A percentile compares a stretch with the other conserved stretches of the same genome.
Evolutionary conservation across 2,113 vertebrate species (phyloP).

Genomic region (Uria aalge): DNA sequence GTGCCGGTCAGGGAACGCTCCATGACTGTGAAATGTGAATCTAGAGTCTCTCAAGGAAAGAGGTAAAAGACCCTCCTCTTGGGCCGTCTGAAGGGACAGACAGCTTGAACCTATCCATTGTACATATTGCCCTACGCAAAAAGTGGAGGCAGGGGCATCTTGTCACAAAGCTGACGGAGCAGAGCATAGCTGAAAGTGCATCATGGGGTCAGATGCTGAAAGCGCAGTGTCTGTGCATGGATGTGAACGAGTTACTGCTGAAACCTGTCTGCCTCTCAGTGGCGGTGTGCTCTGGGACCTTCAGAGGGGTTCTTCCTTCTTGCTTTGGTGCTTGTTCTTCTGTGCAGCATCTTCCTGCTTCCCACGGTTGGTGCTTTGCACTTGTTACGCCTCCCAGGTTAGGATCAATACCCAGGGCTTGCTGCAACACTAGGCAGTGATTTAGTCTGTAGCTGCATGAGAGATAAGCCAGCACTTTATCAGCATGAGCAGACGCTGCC

Average conservation of each 20-base stretch:
- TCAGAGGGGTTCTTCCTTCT: neutral
- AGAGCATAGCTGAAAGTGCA: neutral
- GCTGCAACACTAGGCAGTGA: neutral
- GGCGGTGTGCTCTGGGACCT: neutral
- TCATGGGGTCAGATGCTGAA: neutral
- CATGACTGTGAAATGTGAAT: conserved; percentile 35
- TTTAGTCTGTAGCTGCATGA: neutral
- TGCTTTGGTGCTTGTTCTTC: neutral
- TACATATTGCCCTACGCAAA: neutral
- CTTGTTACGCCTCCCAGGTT: neutral
- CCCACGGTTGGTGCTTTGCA: neutral
- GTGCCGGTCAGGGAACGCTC: conserved; percentile 10
- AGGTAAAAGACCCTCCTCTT: conserved; percentile 50
- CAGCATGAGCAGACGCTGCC: neutral
- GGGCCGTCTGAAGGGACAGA: conserved; percentile 8
- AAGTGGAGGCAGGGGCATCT: neutral
- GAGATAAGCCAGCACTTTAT: neutral
- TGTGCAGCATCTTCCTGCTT: neutral
- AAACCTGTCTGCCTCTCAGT: neutral
- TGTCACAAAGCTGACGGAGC: neutral
- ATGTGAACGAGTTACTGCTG: neutral
- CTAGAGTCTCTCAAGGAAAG: conserved; percentile 58
- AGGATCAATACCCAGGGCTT: neutral
- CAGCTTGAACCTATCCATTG: neutral
- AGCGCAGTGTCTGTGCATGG: neutral